Conservation (phyloP, 2,888 invertebrate species). For the Prionchulus punctatus region DNA sequence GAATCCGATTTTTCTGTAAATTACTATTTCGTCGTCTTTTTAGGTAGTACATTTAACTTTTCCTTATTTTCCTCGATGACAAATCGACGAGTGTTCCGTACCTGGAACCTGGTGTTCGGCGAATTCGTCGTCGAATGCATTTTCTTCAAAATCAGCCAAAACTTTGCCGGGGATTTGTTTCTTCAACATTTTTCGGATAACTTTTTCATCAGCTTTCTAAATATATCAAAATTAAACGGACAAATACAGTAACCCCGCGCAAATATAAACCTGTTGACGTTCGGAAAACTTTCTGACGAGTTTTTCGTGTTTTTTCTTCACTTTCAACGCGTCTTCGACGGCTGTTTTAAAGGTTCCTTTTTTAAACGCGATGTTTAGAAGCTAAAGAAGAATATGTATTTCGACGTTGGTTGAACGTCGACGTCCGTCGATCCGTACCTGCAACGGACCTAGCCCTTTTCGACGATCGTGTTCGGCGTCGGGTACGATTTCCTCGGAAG, state of each 20-base stretch:
- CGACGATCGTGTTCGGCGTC: conserved; percentile 12
- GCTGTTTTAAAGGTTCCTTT: conserved; percentile 49
- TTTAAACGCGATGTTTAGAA: conserved; percentile 59
- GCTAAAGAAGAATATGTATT: conserved; percentile 39
- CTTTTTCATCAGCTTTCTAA: not conserved
- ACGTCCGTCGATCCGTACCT: conserved; percentile 17
- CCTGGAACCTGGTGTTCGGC: not conserved
- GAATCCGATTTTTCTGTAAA: too few species aligned
- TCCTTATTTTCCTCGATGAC: not conserved
- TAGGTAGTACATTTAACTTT: not conserved
- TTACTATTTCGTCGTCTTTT: not conserved
- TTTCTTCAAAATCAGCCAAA: not conserved
- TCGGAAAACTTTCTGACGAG: conserved; percentile 14
- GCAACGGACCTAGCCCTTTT: conserved; percentile 26
- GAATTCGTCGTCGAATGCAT: not conserved
- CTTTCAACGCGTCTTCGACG: conserved; percentile 37
- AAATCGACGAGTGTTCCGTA: conserved; percentile 1
- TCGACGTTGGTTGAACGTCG: too few species aligned
- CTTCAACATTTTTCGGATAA: not conserved
- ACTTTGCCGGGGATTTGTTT: not conserved
- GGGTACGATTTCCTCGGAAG: not conserved
- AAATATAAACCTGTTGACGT: not conserved
- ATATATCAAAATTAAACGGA: not conserved
- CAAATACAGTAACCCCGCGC: not conserved
- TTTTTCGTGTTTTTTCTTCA: conserved; percentile 19